phyloP scores from a whole-genome alignment of 2,797 vertebrate species.

The Lacerta agilis region DNA sequence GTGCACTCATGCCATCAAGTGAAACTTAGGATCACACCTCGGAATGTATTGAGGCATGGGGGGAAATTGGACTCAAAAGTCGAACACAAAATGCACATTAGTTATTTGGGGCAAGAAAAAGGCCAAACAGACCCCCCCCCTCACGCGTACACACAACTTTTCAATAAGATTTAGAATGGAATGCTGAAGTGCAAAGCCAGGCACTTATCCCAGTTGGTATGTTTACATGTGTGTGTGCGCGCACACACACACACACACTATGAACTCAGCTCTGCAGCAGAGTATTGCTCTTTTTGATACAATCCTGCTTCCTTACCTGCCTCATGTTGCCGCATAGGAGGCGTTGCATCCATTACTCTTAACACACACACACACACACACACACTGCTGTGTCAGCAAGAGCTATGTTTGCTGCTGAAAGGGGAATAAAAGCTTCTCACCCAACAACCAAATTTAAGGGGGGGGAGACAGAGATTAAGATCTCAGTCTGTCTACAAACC shows the following conservation, averaged over 20 bases:
- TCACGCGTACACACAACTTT: background rate
- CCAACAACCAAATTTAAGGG: background rate
- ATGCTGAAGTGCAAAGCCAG: background rate
- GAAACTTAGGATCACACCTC: background rate
- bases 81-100: background rate
- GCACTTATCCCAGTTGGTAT: too few species aligned
- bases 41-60: background rate
- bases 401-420: background rate
- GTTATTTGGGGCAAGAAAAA: background rate
- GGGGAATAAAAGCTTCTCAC: background rate
- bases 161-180: background rate
- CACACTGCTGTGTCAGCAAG: background rate
- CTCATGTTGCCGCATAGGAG: background rate
- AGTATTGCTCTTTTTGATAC: background rate
- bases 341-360: background rate
- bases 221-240: too few species aligned
- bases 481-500: background rate
- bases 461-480: background rate
- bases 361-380: background rate
- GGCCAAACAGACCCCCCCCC: background rate
- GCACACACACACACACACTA: background rate
- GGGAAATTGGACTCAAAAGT: background rate
- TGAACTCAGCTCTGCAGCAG: background rate
- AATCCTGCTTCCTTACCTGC: background rate
- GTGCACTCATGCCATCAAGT: background rate